Percentiles rank a stretch among this genome's conserved stretches.
These are phyloP conservation scores for Arnoldichthys spilopterus DNA, from an alignment of 2,797 vertebrate genomes.

Conservation along the genomic window DNA sequence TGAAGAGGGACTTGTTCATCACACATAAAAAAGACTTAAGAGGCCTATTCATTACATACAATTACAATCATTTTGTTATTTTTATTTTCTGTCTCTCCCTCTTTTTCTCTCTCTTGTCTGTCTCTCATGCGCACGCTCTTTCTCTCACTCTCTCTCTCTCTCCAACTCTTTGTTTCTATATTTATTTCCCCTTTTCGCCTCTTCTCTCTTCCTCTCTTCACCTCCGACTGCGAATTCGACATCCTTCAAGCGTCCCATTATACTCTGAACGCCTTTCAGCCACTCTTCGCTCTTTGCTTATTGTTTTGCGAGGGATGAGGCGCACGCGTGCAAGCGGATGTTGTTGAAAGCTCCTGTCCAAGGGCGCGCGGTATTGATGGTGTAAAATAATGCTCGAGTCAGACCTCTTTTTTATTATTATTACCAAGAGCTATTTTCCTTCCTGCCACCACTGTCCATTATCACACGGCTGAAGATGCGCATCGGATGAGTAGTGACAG, in stretches of 20 bases:
- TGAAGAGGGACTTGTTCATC: too few species aligned
- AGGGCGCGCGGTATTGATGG: conserved; percentile 14
- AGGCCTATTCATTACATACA: neutral
- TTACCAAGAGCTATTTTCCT: conserved; percentile 35
- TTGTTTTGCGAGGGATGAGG: conserved; percentile 22
- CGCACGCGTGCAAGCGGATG: neutral
- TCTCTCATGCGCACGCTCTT: conserved; percentile 9
- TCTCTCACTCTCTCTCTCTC: conserved; percentile 31
- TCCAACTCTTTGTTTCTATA: conserved; percentile 23
- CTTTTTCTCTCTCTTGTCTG: neutral
- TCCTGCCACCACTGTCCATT: conserved; percentile 23
- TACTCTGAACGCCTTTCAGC: conserved; percentile 1
- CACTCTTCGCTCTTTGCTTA: conserved; percentile 24
- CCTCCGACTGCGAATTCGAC: neutral
- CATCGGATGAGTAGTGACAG: conserved; percentile 29
- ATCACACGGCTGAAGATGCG: conserved; percentile 27
- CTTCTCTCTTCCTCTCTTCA: conserved; percentile 9
- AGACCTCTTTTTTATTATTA: conserved; percentile 24
- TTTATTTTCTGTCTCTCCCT: conserved; percentile 5
- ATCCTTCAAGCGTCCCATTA: conserved; percentile 30
- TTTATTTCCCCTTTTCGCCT: conserved; percentile 22
- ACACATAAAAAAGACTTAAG: neutral
- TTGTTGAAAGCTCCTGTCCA: conserved; percentile 30
- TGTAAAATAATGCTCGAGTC: conserved; percentile 17
- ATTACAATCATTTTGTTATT: neutral